Evolutionary conservation across 2,888 invertebrate species (phyloP).

Genomic region (Orchestes rusci): DNA sequence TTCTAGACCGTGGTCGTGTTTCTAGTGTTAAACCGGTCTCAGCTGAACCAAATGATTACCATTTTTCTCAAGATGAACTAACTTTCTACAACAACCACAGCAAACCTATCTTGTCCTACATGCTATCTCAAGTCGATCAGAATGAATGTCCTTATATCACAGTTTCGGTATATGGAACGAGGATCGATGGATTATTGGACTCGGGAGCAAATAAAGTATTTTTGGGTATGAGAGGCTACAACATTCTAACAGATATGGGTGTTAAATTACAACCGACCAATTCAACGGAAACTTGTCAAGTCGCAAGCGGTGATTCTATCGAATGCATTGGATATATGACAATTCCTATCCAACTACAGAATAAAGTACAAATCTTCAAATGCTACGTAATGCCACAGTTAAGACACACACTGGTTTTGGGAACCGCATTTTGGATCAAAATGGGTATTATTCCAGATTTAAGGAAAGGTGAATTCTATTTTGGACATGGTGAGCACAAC

Average conservation of each 20-base stretch:
- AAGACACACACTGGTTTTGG: neutral
- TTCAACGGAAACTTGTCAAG: neutral
- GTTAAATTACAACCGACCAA: neutral
- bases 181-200: neutral
- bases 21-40: neutral
- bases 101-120: neutral
- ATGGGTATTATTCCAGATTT: neutral
- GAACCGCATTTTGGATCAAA: neutral
- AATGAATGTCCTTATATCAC: slow-evolving; percentile 1
- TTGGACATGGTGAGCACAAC: neutral
- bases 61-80: neutral
- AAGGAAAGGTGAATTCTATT: neutral
- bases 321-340: neutral
- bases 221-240: neutral
- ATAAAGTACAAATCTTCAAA: neutral
- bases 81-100: neutral
- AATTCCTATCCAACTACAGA: neutral
- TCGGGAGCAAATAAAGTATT: neutral
- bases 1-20: neutral
- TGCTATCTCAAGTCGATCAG: neutral
- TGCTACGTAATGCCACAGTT: neutral
- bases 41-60: no score
- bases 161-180: neutral
- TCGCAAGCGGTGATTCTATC: neutral
- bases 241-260: neutral